Evolutionary conservation across 2,797 vertebrate species (phyloP), one percentile per base, ranked within the genome.

Genomic region (Platalea minor): DNA sequence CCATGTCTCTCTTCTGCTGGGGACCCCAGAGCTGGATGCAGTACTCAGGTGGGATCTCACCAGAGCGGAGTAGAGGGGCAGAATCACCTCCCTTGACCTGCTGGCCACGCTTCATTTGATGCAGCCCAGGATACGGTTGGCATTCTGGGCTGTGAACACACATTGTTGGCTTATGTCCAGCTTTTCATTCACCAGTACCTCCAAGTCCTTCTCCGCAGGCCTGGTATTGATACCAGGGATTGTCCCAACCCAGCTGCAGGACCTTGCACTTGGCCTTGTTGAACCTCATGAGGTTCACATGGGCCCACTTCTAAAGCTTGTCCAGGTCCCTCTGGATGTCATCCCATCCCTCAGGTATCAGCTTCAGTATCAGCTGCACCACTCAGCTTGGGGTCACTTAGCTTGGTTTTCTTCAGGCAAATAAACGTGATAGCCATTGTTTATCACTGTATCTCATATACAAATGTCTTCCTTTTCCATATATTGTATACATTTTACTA

Each of bases 141-240:
- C 19, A 8, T 39, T 50, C 31, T 37, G 59, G 28, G 10, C 10
- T 77, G 41, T 0, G 1, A 25, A 11, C 0, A 0, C 10, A 46
- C 20, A 7, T 8, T 64, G 17, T 1, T 3, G 1, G 2, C 1
- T 57, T 43, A 37, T 3, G 3, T 31, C 18, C 25, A 28, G 8
- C 16, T 60, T 68, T 35, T 68, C 37, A 39, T 17, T 6, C 20
- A 16, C 3, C 15, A 1, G 7, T 9, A 65, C 10, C 26, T 45
- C 15, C 50, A 60, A 48, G n/a, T 3, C 26, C 2, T 0, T 57
- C 20, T 46, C 29, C 0, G 0, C 25, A 51, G 37, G 13, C 4
- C 17, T 60, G 26, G 3, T 6, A 23, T 7, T 8, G n/a, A 29
- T 31, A 20, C 14, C 0, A 2, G 7, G 13, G 12, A 4, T 31